Evolutionary conservation across 2,113 vertebrate genomes (phyloP).

Genomic region (Megaceryle maxima): DNA sequence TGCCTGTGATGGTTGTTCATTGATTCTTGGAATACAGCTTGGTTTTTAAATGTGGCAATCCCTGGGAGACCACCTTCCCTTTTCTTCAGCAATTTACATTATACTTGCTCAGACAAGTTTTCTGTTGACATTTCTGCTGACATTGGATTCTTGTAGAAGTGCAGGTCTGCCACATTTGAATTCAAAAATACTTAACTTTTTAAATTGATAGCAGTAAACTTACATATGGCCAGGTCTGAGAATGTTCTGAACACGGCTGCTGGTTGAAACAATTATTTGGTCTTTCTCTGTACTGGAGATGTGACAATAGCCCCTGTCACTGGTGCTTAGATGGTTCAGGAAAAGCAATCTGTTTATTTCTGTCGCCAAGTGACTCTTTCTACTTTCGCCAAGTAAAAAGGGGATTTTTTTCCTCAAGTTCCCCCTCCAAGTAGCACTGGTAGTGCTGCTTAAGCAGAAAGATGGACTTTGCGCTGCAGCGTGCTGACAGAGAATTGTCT

Average conservation of each 20-base stretch:
- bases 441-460: fast-evolving
- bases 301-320: neutral
- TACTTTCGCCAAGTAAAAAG: neutral
- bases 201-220: neutral
- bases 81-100: neutral
- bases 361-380: too few relatives aligned
- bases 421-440: neutral
- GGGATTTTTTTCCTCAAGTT: neutral
- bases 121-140: neutral
- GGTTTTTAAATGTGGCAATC: neutral
- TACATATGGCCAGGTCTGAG: neutral
- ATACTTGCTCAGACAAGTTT: neutral
- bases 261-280: neutral
- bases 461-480: neutral
- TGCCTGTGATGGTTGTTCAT: neutral
- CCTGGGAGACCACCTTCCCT: neutral
- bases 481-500: neutral
- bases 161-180: neutral
- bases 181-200: neutral
- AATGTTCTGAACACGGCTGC: neutral
- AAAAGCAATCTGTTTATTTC: neutral
- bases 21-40: neutral
- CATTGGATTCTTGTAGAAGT: neutral
- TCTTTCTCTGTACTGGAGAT: neutral
- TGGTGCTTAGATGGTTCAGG: neutral